Base-by-base conservation (phyloP, 2,113 vertebrate genomes). In the Eptesicus fuscus region DNA sequence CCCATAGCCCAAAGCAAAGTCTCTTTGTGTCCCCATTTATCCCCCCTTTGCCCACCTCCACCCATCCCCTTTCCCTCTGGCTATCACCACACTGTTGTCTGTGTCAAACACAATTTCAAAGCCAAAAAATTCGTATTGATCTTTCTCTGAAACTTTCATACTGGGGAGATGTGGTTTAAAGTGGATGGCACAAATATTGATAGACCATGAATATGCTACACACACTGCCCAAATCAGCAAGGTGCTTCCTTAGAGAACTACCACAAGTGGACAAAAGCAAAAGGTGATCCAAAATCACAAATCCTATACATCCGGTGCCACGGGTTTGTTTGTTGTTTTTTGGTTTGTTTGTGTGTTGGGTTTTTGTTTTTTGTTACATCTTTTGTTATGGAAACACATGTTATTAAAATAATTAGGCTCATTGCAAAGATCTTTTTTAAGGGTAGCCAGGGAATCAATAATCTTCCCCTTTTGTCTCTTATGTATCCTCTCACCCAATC, bases 261-360 rank as follows among this genome's bases (percentile, higher is more conserved):
- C 20, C 61, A 35, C 40, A 74, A 40, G 28, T 0, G 12, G 25
- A 83, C 70, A 85, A 73, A 69, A 65, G 78, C 37, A 30, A 77
- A 80, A 49, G 10, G 35, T 9, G 40, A 44, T 13, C 35, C 47
- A 1, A 56, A 49, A 17, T 10, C 51, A 78, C 30, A 71, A 37
- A 61, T 22, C 4, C 35, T 42, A 40, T 0, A 20, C 7, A 30
- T 14, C 1, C 40, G 13, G 12, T 37, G 13, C 51, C 59, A 71
- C 0, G 35, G 23, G 5, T 14, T 32, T 32, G 7, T 4, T 42
- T 17, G 18, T 22, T 22, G 0, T 22, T 56, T 7, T 56, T 56
- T 56, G 4, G 18, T 56, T 59, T 53, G 44, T 51, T 56, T 49
- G 49, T 56, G 20, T 56, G 53, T 51, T 53, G 18, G 20, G 51